Evolutionary conservation across 2,888 invertebrate genomes (phyloP).

Genomic region (Yponomeuta malinellus): DNA sequence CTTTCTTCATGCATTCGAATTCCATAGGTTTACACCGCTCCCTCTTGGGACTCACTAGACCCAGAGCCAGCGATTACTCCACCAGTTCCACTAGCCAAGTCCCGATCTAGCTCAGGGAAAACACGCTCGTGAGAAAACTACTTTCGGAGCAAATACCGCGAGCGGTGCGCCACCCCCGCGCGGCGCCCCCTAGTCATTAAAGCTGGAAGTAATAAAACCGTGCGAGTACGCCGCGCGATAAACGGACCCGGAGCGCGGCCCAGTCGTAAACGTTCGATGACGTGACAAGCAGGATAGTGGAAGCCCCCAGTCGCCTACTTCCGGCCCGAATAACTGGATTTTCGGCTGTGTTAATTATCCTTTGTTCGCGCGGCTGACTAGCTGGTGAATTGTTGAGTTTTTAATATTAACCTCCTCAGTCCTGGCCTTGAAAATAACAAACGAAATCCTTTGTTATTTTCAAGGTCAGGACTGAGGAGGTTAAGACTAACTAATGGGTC

Average conservation of each 20-base stretch:
- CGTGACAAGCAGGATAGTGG: constrained; percentile 16
- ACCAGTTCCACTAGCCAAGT: not conserved
- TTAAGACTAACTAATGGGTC: too few relatives aligned
- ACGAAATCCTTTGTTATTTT: too few relatives aligned
- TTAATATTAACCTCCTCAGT: too few relatives aligned
- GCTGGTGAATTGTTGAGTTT: too few relatives aligned
- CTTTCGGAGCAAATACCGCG: not conserved
- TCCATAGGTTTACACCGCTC: too few relatives aligned
- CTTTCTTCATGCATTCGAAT: too few relatives aligned
- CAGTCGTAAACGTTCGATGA: constrained; percentile 22
- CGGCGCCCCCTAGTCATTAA: constrained; percentile 12
- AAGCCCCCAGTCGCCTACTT: not conserved
- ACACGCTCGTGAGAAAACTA: not conserved
- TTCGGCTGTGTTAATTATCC: not conserved
- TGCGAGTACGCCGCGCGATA: constrained; percentile 18
- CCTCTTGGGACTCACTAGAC: too few relatives aligned
- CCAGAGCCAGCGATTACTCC: too few relatives aligned
- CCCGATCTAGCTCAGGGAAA: not conserved
- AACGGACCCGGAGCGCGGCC: constrained; percentile 15
- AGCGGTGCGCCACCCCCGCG: not conserved
- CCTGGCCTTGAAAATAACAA: too few relatives aligned
- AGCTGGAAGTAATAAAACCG: constrained; percentile 16
- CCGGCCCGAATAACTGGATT: not conserved
- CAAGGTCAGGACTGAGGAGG: too few relatives aligned
- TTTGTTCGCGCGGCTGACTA: not conserved